A percentile compares a stretch with the other conserved stretches of the same genome.
phyloP scores from a whole-genome alignment of 2,113 vertebrate genomes.

The Colaptes auratus region DNA sequence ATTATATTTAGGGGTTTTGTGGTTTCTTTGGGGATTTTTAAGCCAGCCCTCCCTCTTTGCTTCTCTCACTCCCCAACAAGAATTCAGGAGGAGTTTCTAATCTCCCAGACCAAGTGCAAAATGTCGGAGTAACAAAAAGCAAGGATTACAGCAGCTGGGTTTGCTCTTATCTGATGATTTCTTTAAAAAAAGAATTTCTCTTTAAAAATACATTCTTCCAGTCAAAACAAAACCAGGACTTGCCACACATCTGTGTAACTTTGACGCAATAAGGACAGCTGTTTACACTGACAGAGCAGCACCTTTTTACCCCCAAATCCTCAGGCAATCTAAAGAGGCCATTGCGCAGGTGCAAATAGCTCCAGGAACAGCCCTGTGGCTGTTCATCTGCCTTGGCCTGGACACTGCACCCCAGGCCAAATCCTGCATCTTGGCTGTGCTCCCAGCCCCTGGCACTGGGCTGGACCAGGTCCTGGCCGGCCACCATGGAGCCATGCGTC shows the following conservation, averaged over 20 bases:
- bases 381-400: accelerated
- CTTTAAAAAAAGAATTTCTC: not conserved
- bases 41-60: not conserved
- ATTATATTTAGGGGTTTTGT: not conserved
- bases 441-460: not conserved
- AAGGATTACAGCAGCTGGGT: not conserved
- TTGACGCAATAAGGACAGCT: not conserved
- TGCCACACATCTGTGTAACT: not conserved
- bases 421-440: not conserved
- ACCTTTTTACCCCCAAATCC: not conserved
- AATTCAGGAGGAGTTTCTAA: not conserved
- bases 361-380: not conserved
- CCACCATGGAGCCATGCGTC: not conserved
- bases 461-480: not conserved
- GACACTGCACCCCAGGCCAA: not conserved
- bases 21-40: not conserved
- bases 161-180: not conserved
- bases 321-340: not conserved
- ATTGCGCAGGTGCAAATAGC: not conserved
- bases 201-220: not conserved
- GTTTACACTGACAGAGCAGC: not conserved
- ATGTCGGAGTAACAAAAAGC: not conserved
- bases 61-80: not conserved
- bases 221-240: not conserved
- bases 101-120: not conserved